Percentiles rank a stretch among this genome's conserved stretches.
These are phyloP conservation scores for Byasa hedistus DNA, from an alignment of 2,888 invertebrate species.

Conservation along the genomic window DNA sequence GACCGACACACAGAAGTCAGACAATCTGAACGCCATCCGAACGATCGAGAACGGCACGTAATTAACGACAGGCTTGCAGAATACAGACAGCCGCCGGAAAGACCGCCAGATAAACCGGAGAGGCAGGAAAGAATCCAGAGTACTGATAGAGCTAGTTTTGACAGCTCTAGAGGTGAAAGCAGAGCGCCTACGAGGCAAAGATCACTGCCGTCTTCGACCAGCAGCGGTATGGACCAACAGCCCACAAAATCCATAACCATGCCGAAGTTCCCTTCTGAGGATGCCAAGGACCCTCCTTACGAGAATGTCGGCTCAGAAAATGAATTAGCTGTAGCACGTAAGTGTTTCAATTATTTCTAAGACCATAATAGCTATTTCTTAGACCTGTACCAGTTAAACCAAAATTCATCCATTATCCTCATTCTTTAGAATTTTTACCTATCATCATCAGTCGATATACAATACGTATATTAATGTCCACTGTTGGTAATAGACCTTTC, in stretches of 20 bases:
- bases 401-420: too few relatives aligned
- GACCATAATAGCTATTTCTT: not conserved
- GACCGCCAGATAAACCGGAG: slow-evolving; percentile 53
- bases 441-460: too few relatives aligned
- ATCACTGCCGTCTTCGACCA: slow-evolving; percentile 63
- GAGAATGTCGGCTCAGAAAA: slow-evolving; percentile 68
- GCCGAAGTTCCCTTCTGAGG: slow-evolving; percentile 78
- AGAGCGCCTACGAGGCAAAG: slow-evolving; percentile 68
- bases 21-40: slow-evolving; percentile 24
- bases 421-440: too few relatives aligned
- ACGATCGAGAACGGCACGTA: slow-evolving; percentile 34
- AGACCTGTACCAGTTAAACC: not conserved
- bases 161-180: slow-evolving; percentile 49
- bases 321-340: slow-evolving; percentile 63
- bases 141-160: slow-evolving; percentile 44
- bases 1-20: slow-evolving; percentile 29
- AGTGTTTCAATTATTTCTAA: slow-evolving; percentile 43
- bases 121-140: slow-evolving; percentile 32
- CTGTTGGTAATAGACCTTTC: too few relatives aligned
- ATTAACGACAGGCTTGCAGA: slow-evolving; percentile 43
- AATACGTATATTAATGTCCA: too few relatives aligned
- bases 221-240: slow-evolving; percentile 56
- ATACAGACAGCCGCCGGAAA: slow-evolving; percentile 53
- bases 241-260: slow-evolving; percentile 80
- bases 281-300: slow-evolving; percentile 65